Percentiles rank a stretch among this genome's conserved stretches.
phyloP scores from a whole-genome alignment of 2,113 vertebrate genomes.

The Morone saxatilis region DNA sequence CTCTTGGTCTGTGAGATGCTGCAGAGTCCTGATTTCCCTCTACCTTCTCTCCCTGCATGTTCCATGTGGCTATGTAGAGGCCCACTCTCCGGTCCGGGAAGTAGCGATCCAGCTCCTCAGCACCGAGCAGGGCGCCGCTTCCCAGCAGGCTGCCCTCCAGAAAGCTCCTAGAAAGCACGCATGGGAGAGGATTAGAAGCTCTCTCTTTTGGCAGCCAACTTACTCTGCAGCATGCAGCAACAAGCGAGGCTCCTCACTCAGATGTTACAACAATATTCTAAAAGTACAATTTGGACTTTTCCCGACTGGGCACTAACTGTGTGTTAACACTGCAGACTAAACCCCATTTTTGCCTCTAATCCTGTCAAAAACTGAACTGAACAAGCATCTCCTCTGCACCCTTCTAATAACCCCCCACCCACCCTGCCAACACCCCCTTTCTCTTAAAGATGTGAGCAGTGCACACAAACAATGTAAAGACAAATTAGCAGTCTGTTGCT shows the following conservation, averaged over 20 bases:
- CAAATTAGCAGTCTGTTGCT: background rate
- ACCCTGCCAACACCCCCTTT: slow-evolving; percentile 12
- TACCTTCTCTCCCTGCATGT: slow-evolving; percentile 98
- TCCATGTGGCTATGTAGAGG: slow-evolving; percentile 95
- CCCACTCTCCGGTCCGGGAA: slow-evolving; percentile 92
- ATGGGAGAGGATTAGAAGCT: background rate
- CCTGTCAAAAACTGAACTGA: slow-evolving; percentile 56
- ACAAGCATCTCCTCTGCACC: slow-evolving; percentile 57
- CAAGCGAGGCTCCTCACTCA: background rate
- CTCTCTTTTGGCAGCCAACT: background rate
- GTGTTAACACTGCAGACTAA: background rate
- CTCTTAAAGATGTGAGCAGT: slow-evolving; percentile 9
- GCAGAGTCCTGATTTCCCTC: background rate
- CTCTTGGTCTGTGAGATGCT: background rate
- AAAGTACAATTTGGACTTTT: background rate
- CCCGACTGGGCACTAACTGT: background rate
- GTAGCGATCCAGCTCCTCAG: slow-evolving; percentile 93
- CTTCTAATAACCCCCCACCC: slow-evolving; percentile 40
- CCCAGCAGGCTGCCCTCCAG: slow-evolving; percentile 95
- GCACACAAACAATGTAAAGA: background rate
- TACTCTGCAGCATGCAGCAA: background rate
- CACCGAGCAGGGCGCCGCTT: slow-evolving; percentile 92
- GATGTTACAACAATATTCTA: background rate
- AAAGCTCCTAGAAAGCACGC: slow-evolving; percentile 88
- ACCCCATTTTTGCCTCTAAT: background rate